These are phyloP conservation scores for Acanthosepion esculentum DNA, from an alignment of 2,888 invertebrate genomes.

Conservation along the genomic window DNA sequence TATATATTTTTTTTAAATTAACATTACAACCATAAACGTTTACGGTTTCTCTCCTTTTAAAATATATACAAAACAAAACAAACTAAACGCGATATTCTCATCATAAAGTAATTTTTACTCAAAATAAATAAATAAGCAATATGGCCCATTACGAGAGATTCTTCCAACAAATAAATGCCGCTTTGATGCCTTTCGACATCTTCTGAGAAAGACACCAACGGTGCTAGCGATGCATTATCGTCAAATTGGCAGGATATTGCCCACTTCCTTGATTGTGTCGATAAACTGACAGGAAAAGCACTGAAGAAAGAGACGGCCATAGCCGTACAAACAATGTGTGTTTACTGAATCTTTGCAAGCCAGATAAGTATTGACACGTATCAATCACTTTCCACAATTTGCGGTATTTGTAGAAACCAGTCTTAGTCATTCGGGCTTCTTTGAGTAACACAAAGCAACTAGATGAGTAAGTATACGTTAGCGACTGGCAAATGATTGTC, in stretches of 20 bases:
- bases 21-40: too few relatives aligned
- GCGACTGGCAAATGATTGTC: constrained; percentile 1
- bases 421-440: not conserved
- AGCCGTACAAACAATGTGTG: constrained; percentile 33
- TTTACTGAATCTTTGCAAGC: constrained; percentile 1
- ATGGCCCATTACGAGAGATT: not conserved
- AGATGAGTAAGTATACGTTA: constrained; percentile 17
- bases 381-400: constrained; percentile 33
- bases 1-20: too few relatives aligned
- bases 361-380: constrained; percentile 33
- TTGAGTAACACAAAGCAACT: not conserved
- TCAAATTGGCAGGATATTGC: constrained; percentile 20
- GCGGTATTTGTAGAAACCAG: constrained; percentile 1
- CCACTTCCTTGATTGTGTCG: constrained; percentile 11
- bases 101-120: not conserved
- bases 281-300: constrained; percentile 23
- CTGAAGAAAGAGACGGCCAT: not conserved
- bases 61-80: not conserved
- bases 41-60: too few relatives aligned
- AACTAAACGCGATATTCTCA: not conserved
- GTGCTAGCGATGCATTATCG: constrained; percentile 33
- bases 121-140: not conserved
- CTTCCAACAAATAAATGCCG: not conserved
- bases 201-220: constrained; percentile 1
- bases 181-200: not conserved